Conservation (phyloP, 2,888 invertebrate species). For the Meiosimyza decipiens region DNA sequence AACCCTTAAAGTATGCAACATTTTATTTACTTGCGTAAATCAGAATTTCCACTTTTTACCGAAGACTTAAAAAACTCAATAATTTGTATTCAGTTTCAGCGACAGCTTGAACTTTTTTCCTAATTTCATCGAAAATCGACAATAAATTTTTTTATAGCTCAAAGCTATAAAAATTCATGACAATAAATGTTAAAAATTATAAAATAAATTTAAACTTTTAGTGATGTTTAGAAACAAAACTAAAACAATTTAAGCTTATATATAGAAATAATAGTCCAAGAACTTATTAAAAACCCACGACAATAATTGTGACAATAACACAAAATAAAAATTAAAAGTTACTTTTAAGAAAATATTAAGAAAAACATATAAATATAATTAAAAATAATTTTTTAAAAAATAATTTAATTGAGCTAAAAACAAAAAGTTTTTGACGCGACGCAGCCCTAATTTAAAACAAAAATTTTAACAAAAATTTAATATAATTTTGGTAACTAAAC, state of each 20-base stretch:
- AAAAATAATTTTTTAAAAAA: not conserved
- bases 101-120: not conserved
- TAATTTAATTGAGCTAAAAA: too few relatives aligned
- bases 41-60: too few relatives aligned
- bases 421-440: too few relatives aligned
- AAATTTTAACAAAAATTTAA: too few relatives aligned
- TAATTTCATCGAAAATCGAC: not conserved
- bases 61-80: not conserved
- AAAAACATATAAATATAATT: not conserved
- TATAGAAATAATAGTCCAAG: not conserved
- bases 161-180: slow-evolving; percentile 10
- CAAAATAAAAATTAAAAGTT: not conserved
- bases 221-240: too few relatives aligned
- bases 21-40: too few relatives aligned
- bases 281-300: not conserved
- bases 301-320: slow-evolving; percentile 18
- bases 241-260: slow-evolving; percentile 12
- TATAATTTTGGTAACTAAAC: too few relatives aligned
- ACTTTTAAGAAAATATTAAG: not conserved
- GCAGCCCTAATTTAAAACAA: too few relatives aligned
- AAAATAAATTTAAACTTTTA: slow-evolving; percentile 3
- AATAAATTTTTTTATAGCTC: slow-evolving; percentile 1
- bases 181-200: slow-evolving; percentile 27
- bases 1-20: too few relatives aligned
- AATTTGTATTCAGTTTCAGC: slow-evolving; percentile 6